phyloP scores from a whole-genome alignment of 2,888 invertebrate species.

The Fragum whitleyi region DNA sequence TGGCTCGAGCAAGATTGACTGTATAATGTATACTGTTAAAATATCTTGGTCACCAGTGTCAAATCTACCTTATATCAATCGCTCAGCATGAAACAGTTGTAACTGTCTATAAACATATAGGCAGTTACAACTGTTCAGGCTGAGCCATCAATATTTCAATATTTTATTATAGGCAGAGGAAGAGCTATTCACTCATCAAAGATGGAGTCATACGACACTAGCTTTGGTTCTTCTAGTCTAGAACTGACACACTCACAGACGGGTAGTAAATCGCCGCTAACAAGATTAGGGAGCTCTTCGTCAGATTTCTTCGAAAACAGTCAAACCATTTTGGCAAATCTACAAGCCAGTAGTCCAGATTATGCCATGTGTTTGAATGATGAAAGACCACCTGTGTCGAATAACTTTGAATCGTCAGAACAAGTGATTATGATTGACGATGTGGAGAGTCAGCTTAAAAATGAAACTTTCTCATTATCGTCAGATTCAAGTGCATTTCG shows the following conservation, averaged over 20 bases:
- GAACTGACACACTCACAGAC: background rate
- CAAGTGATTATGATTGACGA: background rate
- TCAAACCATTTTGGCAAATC: background rate
- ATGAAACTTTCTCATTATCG: constrained; percentile 36
- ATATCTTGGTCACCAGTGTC: too few species aligned
- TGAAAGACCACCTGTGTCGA: background rate
- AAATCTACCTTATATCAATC: too few species aligned
- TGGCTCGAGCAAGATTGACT: too few species aligned
- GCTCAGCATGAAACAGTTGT: too few species aligned
- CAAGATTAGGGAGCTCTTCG: background rate
- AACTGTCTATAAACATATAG: too few species aligned
- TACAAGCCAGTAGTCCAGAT: constrained; percentile 7
- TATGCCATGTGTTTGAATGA: background rate
- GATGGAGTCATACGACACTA: background rate
- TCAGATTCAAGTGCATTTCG: constrained; percentile 38
- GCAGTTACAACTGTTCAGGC: too few species aligned
- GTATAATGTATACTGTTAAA: too few species aligned
- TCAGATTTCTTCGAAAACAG: constrained; percentile 12
- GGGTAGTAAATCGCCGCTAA: constrained; percentile 1
- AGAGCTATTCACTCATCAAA: background rate
- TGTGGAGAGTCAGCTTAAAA: background rate
- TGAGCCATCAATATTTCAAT: too few species aligned
- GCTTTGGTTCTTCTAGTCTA: background rate
- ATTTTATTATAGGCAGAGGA: constrained; percentile 6
- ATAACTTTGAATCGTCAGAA: constrained; percentile 1